Percentiles rank a stretch among this genome's conserved stretches.
phyloP scores from a whole-genome alignment of 2,888 invertebrate species.

The Leptura quadrifasciata region DNA sequence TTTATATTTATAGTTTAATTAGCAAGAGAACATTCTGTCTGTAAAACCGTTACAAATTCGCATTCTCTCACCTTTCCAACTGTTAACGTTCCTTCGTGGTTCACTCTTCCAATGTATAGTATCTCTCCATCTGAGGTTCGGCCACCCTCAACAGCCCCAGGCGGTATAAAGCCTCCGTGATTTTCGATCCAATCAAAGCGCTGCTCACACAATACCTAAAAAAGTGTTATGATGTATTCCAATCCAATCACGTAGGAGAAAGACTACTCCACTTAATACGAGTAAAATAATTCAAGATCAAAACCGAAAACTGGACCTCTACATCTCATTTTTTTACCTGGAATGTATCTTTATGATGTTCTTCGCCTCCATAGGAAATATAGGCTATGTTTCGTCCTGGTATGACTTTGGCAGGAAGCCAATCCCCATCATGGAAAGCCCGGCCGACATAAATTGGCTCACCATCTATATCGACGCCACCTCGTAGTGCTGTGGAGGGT shows the following conservation, averaged over 20 bases:
- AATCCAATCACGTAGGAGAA: too few relatives aligned
- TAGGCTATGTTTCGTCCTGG: constrained; percentile 81
- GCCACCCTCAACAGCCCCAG: constrained; percentile 75
- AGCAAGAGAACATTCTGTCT: neutral
- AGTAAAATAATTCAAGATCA: too few relatives aligned
- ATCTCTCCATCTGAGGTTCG: constrained; percentile 75
- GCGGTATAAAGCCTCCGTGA: constrained; percentile 73
- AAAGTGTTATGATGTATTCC: too few relatives aligned
- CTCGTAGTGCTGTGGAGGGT: constrained; percentile 76
- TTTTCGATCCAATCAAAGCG: constrained; percentile 75
- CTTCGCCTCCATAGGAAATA: constrained; percentile 78
- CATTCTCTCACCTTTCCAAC: constrained; percentile 74
- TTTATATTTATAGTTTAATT: too few relatives aligned
- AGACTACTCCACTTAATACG: too few relatives aligned
- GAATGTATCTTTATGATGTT: constrained; percentile 79
- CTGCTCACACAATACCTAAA: constrained; percentile 74
- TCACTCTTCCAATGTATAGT: constrained; percentile 76
- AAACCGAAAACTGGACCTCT: too few relatives aligned
- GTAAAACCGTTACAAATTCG: neutral
- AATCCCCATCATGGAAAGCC: constrained; percentile 79
- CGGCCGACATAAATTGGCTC: constrained; percentile 84
- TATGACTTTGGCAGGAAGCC: constrained; percentile 81
- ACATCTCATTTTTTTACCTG: constrained; percentile 62
- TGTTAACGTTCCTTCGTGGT: constrained; percentile 76
- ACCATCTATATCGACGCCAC: constrained; percentile 83